A percentile compares a stretch with the other conserved stretches of the same genome.
Conservation (phyloP, 2,888 invertebrate genomes). For the Ochropleura leucogaster region DNA sequence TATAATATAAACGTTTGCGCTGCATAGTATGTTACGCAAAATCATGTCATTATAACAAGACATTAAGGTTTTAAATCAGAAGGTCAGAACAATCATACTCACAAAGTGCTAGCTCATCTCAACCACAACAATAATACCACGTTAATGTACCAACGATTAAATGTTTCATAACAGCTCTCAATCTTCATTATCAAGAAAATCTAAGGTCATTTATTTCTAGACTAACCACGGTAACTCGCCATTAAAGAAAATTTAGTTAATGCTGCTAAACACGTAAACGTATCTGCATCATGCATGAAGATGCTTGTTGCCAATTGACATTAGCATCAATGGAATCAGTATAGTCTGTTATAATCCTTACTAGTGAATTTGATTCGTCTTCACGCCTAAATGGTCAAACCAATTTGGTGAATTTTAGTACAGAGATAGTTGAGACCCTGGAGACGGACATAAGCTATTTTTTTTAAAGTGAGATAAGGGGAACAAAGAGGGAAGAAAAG, state of each 20-base stretch:
- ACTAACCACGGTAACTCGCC: conserved; percentile 24
- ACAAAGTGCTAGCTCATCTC: conserved; percentile 16
- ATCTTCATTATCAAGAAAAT: conserved; percentile 21
- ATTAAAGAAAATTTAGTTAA: conserved; percentile 33
- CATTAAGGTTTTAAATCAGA: conserved; percentile 14
- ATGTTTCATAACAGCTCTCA: conserved; percentile 22
- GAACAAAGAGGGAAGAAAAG: too few relatives aligned
- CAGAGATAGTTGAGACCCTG: too few relatives aligned
- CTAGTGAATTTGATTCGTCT: too few relatives aligned
- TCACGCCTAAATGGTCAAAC: too few relatives aligned
- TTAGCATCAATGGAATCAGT: background rate
- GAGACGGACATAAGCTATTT: too few relatives aligned
- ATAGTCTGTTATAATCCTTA: background rate
- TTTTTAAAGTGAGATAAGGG: too few relatives aligned
- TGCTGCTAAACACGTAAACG: conserved; percentile 5
- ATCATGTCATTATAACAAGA: background rate
- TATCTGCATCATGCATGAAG: background rate
- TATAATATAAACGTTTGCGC: background rate
- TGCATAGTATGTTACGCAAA: background rate
- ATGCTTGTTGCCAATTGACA: background rate
- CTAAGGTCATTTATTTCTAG: conserved; percentile 17
- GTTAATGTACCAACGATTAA: conserved; percentile 30
- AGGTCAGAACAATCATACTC: conserved; percentile 27
- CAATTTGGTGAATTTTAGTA: too few relatives aligned
- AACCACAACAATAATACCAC: conserved; percentile 33